Evolutionary conservation across 2,113 vertebrate species (phyloP), one percentile per base, ranked within the genome.

Genomic region (Tragelaphus buxtoni): DNA sequence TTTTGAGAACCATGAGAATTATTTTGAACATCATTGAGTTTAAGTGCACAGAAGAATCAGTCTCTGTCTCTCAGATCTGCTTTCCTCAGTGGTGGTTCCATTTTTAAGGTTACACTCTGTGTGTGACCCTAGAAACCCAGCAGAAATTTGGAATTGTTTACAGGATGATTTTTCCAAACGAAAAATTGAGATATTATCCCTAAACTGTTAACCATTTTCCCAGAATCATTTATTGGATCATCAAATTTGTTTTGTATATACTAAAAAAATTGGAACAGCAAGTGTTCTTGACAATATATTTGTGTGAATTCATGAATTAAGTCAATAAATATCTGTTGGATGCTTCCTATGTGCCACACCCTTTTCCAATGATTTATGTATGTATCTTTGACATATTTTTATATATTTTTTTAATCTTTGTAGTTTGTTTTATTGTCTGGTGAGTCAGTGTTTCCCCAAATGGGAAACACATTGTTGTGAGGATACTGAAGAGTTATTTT

Each of bases 401-500:
- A 9, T 9, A 79, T 83, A 4, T 84, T 97, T 96, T 72, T 87
- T 18, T 63, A 92, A 55, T 39, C 32, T 90, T 87, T 74, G 47
- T 9, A 53, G 49, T 86, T 86, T 65, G 17, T 58, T 95, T 91
- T 95, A 74, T 87, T 69, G 9, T 92, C 53, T 95, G n/a, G 77
- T 87, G 45, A 93, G 49, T 88, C 53, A 58, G 14, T 93, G 32
- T 96, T 95, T 94, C 85, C 30, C 32, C 69, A 61, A 82, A 96
- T 82, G 32, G 93, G 6, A 22, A 92, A 91, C 51, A 69, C 45
- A 69, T 72, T 35, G 49, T 85, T 89, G 35, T 63, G 82, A 96
- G 55, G 28, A 53, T 30, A 55, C 42, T 60, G 45, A 45, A 88
- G 39, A 74, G 65, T 42, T 90, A 53, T 80, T 93, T 93, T 96